These are phyloP conservation scores for Sthenelais limicola DNA, from an alignment of 2,888 invertebrate genomes.

Conservation along the genomic window DNA sequence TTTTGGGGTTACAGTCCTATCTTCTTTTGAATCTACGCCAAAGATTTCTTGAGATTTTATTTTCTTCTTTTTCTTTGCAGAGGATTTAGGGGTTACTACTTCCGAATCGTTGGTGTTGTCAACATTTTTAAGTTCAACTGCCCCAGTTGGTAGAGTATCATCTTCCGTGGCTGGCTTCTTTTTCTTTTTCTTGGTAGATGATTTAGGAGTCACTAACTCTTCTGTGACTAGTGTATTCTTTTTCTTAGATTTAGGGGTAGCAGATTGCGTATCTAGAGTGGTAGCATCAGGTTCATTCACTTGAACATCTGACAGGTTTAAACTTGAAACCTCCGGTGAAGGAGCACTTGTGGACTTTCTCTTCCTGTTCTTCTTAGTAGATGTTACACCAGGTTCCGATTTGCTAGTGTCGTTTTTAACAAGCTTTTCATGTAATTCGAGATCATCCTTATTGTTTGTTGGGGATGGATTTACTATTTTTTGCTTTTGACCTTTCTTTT, in stretches of 20 bases:
- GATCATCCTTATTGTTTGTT: not conserved
- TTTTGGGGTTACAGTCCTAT: not conserved
- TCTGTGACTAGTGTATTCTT: not conserved
- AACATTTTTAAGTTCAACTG: not conserved
- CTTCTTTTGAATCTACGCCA: not conserved
- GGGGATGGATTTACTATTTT: not conserved
- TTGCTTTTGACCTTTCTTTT: constrained; percentile 10
- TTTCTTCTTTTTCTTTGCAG: constrained; percentile 22
- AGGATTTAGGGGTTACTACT: not conserved
- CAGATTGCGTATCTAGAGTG: not conserved
- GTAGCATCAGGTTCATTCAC: not conserved
- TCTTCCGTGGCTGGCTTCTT: not conserved
- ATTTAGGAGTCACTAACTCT: not conserved
- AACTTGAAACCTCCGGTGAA: not conserved
- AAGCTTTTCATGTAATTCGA: not conserved
- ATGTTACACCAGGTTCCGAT: not conserved
- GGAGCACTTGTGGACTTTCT: not conserved
- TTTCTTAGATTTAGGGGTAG: not conserved
- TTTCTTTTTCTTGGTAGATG: not conserved
- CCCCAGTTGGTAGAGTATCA: not conserved
- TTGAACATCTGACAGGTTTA: not conserved
- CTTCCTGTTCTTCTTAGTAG: not conserved
- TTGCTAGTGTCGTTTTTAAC: not conserved
- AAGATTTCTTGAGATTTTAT: constrained; percentile 22
- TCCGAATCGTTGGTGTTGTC: not conserved